Evolutionary conservation across 2,888 invertebrate species (phyloP), one percentile per base, ranked within the genome.

Genomic region (Parthenolecanium corni): DNA sequence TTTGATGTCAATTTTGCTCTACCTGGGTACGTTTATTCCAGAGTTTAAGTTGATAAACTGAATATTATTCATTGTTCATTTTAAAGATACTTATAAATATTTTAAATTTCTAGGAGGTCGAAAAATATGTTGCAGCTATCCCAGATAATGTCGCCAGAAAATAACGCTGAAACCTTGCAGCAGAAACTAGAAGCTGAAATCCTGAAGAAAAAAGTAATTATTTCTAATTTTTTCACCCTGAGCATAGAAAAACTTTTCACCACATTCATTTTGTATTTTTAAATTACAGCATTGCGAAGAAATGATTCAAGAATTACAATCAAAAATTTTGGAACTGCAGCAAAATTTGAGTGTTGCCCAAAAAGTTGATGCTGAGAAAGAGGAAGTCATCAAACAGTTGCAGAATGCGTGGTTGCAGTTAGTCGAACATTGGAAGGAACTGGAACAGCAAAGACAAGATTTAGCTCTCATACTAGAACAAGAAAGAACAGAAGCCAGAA

Each of bases 341-440:
- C 86, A 89, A 71, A 84, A 84, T 69, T 72, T 89, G 25, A 85
- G 88, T 0, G 86, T 89, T 0, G 89, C 89, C 0, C 72, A 88
- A 4, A 80, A 82, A 72, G 84, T 89, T 0, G 89, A 89, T 72
- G 79, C 81, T 62, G 79, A 83, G 0, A 89, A 89, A 71, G 88
- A 88, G 69, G 73, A 76, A 1, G 82, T 85, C 0, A 81, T 89
- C 62, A 70, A 75, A 3, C 82, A 81, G 69, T 78, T 85, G 46
- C 79, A 82, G 63, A 79, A 79, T 14, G 81, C 83, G 0, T 83
- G 83, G 78, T 75, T 80, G 16, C 78, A 78, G 70, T 76, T 78
- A 38, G 71, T 72, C 1, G 64, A 67, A 2, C 73, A 73, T 65
- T 71, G 76, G 68, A 68, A 66, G 62, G 68, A 69, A 52, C 64